Evolutionary conservation across 2,797 vertebrate genomes (phyloP), one percentile per base, ranked within the genome.

Genomic region (Arctocebus calabarensis): DNA sequence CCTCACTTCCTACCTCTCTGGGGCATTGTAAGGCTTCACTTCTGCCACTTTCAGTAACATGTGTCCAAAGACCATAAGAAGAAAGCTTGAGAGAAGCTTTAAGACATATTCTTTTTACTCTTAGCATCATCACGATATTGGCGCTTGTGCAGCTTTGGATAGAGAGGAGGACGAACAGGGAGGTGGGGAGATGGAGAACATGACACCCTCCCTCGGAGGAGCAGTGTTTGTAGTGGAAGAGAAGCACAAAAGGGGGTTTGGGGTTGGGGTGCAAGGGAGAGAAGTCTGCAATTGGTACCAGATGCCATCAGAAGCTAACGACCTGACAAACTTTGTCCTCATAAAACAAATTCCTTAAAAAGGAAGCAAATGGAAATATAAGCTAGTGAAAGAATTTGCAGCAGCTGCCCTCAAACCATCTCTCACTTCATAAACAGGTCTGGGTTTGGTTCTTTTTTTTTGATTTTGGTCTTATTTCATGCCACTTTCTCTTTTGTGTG

Each of bases 381-480:
- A 98, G 98, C 98, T 98, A 98, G 98, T 98, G 98, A 98, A 98
- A 98, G 98, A 98, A 98, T 98, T 98, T 98, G 97, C 94, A 98
- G 97, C 97, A 97, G 98, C 98, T 98, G 97, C 97, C 98, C 98
- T 94, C 91, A 98, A 98, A 98, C 98, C 98, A 98, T 98, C 98
- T 98, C 98, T 98, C 98, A 98, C 98, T 98, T 98, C 98, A 98
- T 98, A 98, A 98, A 98, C 98, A 98, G 98, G 98, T 98, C 98
- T 98, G 96, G 97, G 91, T 45, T 93, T 83, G 98, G 96, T 88
- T 87, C 73, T 86, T 94, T 97, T 86, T 97, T 96, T 97, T 23
- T 45, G 10, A 19, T 68, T 34, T 64, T 73, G 32, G 52, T 88
- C 59, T 82, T 74, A 74, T 97, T 97, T 96, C 5, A 88, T 97